Evolutionary conservation across 1,140 invertebrate genomes (phyloP), one percentile per base, ranked within the genome.

Genomic region (Magallana ariakensis): DNA sequence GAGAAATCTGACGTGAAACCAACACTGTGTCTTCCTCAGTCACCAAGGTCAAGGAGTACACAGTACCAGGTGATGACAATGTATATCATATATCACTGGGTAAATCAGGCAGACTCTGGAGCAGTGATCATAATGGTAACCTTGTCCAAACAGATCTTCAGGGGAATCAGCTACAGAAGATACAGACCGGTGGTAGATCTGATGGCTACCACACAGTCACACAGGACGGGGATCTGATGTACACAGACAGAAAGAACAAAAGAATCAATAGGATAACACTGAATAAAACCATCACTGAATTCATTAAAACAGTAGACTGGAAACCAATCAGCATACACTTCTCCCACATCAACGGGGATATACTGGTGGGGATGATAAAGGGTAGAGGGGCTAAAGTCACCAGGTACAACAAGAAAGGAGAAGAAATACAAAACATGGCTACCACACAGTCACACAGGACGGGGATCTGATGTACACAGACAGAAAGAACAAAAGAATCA

Each of bases 131-230:
- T 13, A 0, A 6, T 62, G 6, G 58, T 19, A 62, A 16, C 15
- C 58, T 62, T 19, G 16, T 19, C 11, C 58, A 62, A 62, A 62
- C 16, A n/a, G 58, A 62, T 62, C 58, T 62, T 16, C 58, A 19
- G 16, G 58, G 58, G 58, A 62, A 62, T n/a, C 58, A n/a, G 16
- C 58, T 62, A 62, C 58, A n/a, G 58, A 62, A 62, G 58, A 62
- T 62, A 62, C 0, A 19, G 16, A 62, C 58, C 58, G 16, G 16
- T n/a, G 58, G 58, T 62, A 15, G 16, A 62, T 0, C 13, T 60
- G n/a, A 33, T 33, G 58, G 58, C 19, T 62, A 62, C 58, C 58
- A 62, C 58, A 62, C 16, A 62, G 16, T n/a, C 4, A 62, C 58
- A 62, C 16, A 62, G 58, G 16, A 62, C 58, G 58, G 58, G 16